Conservation (phyloP, 2,797 vertebrate species). For the Macrochelys suwanniensis region DNA sequence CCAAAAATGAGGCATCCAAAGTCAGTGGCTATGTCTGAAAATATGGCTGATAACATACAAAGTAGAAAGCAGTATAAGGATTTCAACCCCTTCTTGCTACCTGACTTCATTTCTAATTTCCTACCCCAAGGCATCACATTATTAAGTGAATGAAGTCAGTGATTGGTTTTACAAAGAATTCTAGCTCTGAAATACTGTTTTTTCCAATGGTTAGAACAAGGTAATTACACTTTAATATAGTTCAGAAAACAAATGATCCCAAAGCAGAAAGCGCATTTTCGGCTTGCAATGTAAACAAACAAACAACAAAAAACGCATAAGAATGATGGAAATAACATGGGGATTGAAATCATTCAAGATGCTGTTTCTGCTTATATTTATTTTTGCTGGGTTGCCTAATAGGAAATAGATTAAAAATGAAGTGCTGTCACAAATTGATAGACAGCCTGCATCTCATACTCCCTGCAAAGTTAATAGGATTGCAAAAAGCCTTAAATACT, state of each 20-base stretch:
- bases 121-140: not conserved
- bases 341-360: not conserved
- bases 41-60: not conserved
- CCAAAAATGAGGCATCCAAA: not conserved
- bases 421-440: not conserved
- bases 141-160: constrained; percentile 37
- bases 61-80: not conserved
- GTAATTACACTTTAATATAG: constrained; percentile 64
- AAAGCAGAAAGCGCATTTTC: constrained; percentile 25
- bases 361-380: not conserved
- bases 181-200: constrained; percentile 30
- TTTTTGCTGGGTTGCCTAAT: not conserved
- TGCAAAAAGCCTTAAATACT: not conserved
- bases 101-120: constrained; percentile 3
- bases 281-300: constrained; percentile 14
- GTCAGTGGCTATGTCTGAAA: not conserved
- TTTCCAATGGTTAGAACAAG: constrained; percentile 2
- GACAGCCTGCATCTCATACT: not conserved
- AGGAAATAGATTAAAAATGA: not conserved
- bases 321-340: not conserved
- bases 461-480: not conserved
- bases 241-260: constrained; percentile 63
- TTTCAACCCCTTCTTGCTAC: constrained; percentile 8
- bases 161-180: constrained; percentile 23
- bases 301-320: not conserved